Base-by-base conservation (phyloP, 2,888 invertebrate species). In the Mythimna albipuncta region DNA sequence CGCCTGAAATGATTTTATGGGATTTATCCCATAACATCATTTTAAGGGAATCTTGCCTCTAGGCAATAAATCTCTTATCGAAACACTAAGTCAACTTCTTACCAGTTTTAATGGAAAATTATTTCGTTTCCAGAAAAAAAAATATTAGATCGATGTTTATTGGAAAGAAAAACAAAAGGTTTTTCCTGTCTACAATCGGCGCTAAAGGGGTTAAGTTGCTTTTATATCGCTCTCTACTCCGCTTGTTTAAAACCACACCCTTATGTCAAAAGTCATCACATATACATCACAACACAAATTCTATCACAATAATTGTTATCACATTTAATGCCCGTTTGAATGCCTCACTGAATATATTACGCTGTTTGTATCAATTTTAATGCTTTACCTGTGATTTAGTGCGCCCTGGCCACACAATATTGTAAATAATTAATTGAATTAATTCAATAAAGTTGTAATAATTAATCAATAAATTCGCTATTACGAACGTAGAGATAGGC, bases 241-340 rank as follows among this genome's bases (percentile, higher is more conserved):
- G 61, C 65, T 59, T 16, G 0, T 19, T 35, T 4, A 32, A n/a
- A n/a, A 52, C 44, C 68, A 0, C 52, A 44, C n/a, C 52, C 5
- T 47, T 32, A 78, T 59, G 69, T 85, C 82, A 85, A 77, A 83
- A 84, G 91, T 85, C 90, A 89, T 85, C 82, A 83, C 78, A 81
- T 81, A 79, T 82, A 83, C 82, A 79, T 86, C 86, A 85, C 77
- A 83, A 84, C 82, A 85, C 83, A 85, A 90, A 89, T 89, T 88
- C 90, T 92, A 92, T 92, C 92, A 87, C 90, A 90, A 16, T 47
- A 47, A 90, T 90, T 90, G 90, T 92, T 89, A 92, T 92, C 92
- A 86, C 85, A 86, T 91, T 88, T 85, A 86, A 77, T 81, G 89
- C 78, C 86, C 85, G 85, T 85, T 86, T 84, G 87, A 91, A 88